A percentile compares a stretch with the other conserved stretches of the same genome.
These are phyloP conservation scores for Nannobrachium achirus DNA, from an alignment of 2,113 vertebrate species.

Conservation along the genomic window DNA sequence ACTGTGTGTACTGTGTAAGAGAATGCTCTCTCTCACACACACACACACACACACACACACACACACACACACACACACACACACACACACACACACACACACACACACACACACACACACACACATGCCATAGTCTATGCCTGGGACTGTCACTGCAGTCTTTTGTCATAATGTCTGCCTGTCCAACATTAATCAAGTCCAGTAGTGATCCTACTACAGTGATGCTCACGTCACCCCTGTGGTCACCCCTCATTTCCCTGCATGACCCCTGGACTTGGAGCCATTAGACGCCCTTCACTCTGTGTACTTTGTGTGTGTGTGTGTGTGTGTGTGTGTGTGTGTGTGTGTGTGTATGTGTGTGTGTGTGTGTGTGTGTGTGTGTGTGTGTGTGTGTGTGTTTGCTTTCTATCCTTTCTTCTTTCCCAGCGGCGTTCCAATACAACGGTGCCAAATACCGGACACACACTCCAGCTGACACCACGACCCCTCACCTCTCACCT, in stretches of 20 bases:
- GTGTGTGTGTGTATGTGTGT: conserved; percentile 3
- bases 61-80: conserved; percentile 7
- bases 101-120: neutral
- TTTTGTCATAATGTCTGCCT: neutral
- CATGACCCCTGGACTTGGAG: neutral
- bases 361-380: neutral
- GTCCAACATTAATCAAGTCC: neutral
- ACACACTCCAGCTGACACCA: conserved; percentile 73
- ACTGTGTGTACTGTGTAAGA: too few relatives aligned
- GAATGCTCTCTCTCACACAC: too few relatives aligned
- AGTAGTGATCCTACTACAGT: neutral
- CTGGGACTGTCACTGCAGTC: neutral
- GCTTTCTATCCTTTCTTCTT: conserved; percentile 11
- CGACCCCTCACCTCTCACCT: conserved; percentile 76
- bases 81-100: conserved; percentile 4
- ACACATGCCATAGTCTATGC: neutral
- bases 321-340: conserved; percentile 21
- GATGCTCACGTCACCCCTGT: conserved; percentile 14
- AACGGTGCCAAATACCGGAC: conserved; percentile 75
- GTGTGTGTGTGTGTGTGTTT: conserved; percentile 21
- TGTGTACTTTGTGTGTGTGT: neutral
- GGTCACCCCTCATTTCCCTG: neutral
- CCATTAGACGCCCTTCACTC: neutral
- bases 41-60: neutral
- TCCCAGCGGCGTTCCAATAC: conserved; percentile 32